Percentiles rank a stretch among this genome's conserved stretches.
Evolutionary conservation across 1,140 invertebrate genomes (phyloP).

Genomic region (Drosophila sulfurigaster): DNA sequence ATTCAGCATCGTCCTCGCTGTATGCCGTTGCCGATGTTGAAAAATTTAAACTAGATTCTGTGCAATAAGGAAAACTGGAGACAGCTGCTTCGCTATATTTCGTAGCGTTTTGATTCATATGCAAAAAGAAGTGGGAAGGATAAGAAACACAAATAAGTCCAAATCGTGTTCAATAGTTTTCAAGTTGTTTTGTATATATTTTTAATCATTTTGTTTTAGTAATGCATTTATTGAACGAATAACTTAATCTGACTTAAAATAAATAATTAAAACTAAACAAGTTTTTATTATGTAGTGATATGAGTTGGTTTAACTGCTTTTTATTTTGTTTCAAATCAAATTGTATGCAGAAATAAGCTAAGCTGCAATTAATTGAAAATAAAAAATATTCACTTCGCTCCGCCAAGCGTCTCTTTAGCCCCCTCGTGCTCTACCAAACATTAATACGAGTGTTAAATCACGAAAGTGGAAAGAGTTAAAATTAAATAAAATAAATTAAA

Average conservation of each 20-base stretch:
- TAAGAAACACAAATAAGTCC: conserved; percentile 83
- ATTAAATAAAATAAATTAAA: too few species aligned
- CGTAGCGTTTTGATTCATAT: conserved; percentile 70
- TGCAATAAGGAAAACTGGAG: conserved; percentile 85
- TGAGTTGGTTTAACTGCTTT: conserved; percentile 7
- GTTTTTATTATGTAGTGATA: conserved; percentile 41
- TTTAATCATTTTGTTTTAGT: conserved; percentile 61
- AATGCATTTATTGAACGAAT: conserved; percentile 78
- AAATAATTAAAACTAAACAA: conserved; percentile 64
- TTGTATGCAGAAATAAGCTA: background rate
- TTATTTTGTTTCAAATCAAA: conserved; percentile 2
- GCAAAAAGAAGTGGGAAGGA: conserved; percentile 83
- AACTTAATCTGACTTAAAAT: conserved; percentile 70
- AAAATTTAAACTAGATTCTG: conserved; percentile 85
- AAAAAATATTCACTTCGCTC: background rate
- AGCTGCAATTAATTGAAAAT: conserved; percentile 52
- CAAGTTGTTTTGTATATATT: conserved; percentile 32
- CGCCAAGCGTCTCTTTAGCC: too few species aligned
- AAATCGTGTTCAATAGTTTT: conserved; percentile 74
- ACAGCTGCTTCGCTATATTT: conserved; percentile 84
- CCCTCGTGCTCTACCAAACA: too few species aligned
- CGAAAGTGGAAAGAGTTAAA: background rate
- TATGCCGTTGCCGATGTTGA: conserved; percentile 85
- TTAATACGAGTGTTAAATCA: conserved; percentile 7
- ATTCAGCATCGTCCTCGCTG: conserved; percentile 86